phyloP scores from a whole-genome alignment of 1,140 invertebrate genomes.

The Tetranychus cinnabarinus region DNA sequence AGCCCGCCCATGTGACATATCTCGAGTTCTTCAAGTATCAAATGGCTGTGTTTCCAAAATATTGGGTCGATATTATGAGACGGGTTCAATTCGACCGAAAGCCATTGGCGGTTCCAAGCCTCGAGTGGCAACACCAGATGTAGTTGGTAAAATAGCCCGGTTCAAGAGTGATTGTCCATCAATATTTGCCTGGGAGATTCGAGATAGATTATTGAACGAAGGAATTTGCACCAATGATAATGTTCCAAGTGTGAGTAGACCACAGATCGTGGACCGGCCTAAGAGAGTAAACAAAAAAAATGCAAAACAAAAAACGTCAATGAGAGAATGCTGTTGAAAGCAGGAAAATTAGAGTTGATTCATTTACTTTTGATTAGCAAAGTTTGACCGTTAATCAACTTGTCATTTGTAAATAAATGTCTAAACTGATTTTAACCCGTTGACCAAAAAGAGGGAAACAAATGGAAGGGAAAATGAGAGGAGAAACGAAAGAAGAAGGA shows the following conservation, averaged over 20 bases:
- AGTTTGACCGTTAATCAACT: no score
- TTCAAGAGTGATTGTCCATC: slow-evolving; percentile 91
- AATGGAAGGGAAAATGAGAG: no score
- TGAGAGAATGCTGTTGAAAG: no score
- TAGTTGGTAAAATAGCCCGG: slow-evolving; percentile 77
- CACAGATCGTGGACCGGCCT: neutral
- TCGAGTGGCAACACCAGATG: slow-evolving; percentile 75
- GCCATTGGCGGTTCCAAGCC: slow-evolving; percentile 90
- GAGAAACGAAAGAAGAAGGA: no score
- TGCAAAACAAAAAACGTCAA: no score
- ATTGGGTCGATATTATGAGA: slow-evolving; percentile 88
- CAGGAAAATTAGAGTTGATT: no score
- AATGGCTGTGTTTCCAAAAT: slow-evolving; percentile 90
- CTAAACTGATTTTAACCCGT: no score
- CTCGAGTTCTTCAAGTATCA: slow-evolving; percentile 67
- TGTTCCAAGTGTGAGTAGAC: slow-evolving; percentile 87
- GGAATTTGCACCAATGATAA: slow-evolving; percentile 96
- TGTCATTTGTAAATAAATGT: no score
- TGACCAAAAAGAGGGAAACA: no score
- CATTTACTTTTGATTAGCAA: no score
- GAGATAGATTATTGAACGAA: slow-evolving; percentile 80
- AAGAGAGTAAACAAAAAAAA: no score
- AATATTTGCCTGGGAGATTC: slow-evolving; percentile 95
- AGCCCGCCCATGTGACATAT: slow-evolving; percentile 91
- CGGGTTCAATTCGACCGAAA: slow-evolving; percentile 81